Percentiles rank a stretch among this genome's conserved stretches.
Evolutionary conservation across 2,797 vertebrate species (phyloP).

Genomic region (Eospalax fontanierii): DNA sequence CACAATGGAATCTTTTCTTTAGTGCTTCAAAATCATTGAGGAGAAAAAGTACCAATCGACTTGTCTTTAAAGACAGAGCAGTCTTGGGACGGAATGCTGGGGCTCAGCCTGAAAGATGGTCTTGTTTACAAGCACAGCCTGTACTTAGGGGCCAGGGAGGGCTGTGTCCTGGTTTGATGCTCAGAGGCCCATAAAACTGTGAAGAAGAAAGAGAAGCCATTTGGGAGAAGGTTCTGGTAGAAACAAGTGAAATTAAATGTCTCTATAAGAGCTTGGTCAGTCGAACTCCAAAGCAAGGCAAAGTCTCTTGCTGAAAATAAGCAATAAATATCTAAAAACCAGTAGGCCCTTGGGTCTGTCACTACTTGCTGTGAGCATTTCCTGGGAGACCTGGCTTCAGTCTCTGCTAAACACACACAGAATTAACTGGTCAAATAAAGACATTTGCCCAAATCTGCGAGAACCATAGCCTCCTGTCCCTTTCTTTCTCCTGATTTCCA

Average conservation of each 20-base stretch:
- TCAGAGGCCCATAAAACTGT: fast-evolving
- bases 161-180: neutral
- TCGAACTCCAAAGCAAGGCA: neutral
- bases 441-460: fast-evolving
- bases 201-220: neutral
- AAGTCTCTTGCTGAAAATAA: neutral
- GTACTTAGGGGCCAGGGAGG: neutral
- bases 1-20: neutral
- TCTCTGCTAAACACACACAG: neutral
- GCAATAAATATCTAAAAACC: neutral
- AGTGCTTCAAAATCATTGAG: neutral
- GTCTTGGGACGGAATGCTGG: neutral
- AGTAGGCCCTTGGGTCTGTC: fast-evolving
- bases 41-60: neutral
- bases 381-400: neutral
- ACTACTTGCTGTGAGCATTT: neutral
- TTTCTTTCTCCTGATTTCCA: too few relatives aligned
- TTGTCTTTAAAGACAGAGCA: neutral
- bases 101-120: neutral
- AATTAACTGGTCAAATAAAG: neutral
- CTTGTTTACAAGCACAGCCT: neutral
- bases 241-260: neutral
- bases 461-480: fast-evolving
- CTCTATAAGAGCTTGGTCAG: neutral
- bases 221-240: neutral